Percentiles rank a stretch among this genome's conserved stretches.
These are phyloP conservation scores for Lithophane ornitopus DNA, from an alignment of 2,888 invertebrate genomes.

Conservation along the genomic window DNA sequence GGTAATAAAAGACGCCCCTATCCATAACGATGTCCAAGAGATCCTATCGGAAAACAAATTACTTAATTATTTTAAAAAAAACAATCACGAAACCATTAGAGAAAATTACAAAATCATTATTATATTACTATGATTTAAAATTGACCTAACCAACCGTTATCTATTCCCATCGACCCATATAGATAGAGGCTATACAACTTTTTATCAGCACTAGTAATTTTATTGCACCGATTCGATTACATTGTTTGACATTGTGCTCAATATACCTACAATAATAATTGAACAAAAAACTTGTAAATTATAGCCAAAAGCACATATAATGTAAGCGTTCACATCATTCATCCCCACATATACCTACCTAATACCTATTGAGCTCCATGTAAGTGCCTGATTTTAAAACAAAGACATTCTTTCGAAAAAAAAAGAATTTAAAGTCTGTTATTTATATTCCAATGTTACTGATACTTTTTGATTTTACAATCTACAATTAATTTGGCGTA, in stretches of 20 bases:
- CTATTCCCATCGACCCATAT: constrained; percentile 56
- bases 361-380: background rate
- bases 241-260: constrained; percentile 13
- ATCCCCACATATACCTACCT: background rate
- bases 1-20: background rate
- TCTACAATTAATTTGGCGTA: too few relatives aligned
- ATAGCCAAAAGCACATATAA: background rate
- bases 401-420: background rate
- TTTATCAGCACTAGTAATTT: constrained; percentile 41
- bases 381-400: background rate
- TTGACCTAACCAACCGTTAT: constrained; percentile 31
- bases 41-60: background rate
- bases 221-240: constrained; percentile 33
- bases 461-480: background rate
- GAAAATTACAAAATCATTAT: constrained; percentile 7
- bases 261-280: constrained; percentile 6
- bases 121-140: constrained; percentile 23
- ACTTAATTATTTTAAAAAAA: background rate
- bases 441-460: background rate
- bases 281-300: background rate
- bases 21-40: background rate
- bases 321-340: background rate
- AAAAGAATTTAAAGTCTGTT: too few relatives aligned
- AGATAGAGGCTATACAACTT: constrained; percentile 52
- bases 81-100: background rate